Percentiles rank a stretch among this genome's conserved stretches.
Conservation (phyloP, 2,113 vertebrate species). For the Amblyopsis rosae region DNA sequence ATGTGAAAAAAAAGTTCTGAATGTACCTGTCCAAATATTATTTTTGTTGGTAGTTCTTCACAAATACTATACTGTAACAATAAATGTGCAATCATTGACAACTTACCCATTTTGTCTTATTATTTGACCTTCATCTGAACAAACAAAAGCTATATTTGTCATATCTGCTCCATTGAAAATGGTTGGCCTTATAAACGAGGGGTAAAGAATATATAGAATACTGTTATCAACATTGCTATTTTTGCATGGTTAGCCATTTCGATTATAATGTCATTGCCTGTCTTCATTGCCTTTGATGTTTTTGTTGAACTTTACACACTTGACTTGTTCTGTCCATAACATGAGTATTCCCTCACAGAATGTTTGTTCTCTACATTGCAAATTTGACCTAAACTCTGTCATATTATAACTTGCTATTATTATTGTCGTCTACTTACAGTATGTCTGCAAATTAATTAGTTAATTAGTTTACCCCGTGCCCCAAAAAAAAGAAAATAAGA, state of each 20-base stretch:
- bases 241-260: constrained; percentile 62
- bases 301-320: constrained; percentile 81
- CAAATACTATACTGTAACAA: too few species aligned
- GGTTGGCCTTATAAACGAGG: constrained; percentile 21
- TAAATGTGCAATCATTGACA: not conserved
- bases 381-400: too few species aligned
- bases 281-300: constrained; percentile 78
- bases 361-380: constrained; percentile 29
- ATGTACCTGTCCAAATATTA: too few species aligned
- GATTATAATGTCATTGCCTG: constrained; percentile 78
- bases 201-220: constrained; percentile 63
- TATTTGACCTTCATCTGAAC: constrained; percentile 61
- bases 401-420: too few species aligned
- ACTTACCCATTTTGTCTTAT: constrained; percentile 1
- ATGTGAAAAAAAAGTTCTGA: too few species aligned
- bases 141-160: constrained; percentile 50
- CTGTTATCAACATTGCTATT: constrained; percentile 68
- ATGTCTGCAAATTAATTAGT: too few species aligned
- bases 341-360: constrained; percentile 65
- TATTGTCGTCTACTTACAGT: too few species aligned
- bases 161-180: constrained; percentile 47
- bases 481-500: not conserved
- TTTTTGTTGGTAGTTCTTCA: too few species aligned
- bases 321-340: constrained; percentile 76
- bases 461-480: too few species aligned